Evolutionary conservation across 2,888 invertebrate species (phyloP), one percentile per base, ranked within the genome.

Genomic region (Anodontia alba): DNA sequence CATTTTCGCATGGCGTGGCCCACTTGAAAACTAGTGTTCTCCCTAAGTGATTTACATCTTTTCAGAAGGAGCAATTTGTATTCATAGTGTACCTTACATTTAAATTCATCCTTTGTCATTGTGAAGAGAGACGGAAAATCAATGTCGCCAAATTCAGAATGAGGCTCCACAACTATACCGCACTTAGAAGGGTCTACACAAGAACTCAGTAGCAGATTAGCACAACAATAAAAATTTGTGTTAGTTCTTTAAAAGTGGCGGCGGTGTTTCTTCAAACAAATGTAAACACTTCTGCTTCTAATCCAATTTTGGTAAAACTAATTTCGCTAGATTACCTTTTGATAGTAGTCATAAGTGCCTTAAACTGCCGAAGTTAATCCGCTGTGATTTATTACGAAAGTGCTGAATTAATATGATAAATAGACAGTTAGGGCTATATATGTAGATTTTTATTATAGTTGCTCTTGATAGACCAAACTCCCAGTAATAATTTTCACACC

Each of bases 121-220:
- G 57, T 57, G 57, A 57, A 57, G 57, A 57, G 20, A 26, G 57
- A 57, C 29, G 57, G 57, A 57, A 57, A 57, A 57, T 57, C 29
- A 57, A 57, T 57, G 57, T 57, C 57, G 29, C 57, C 57, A 57
- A 57, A 57, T 57, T 57, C 29, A 57, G 29, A 57, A 26, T 20
- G 49, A 49, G 49, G 49, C 12, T 20, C 49, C n/a, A 49, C 17
- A 8, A 20, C 49, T 15, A n/a, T n/a, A 20, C 17, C n/a, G 49
- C 49, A 17, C 20, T 10, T 3, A 17, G 12, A 20, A 10, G 20
- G 8, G 49, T 49, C 20, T 49, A 20, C 10, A 49, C 49, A 17
- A 20, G 12, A 5, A 20, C 49, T 20, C 3, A 17, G 49, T 10
- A 49, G 3, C 49, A 42, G 42, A 7, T 42, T 42, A 10, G 15